Conservation (phyloP, 2,797 vertebrate genomes). For the Odontamblyopus lacepedii region DNA sequence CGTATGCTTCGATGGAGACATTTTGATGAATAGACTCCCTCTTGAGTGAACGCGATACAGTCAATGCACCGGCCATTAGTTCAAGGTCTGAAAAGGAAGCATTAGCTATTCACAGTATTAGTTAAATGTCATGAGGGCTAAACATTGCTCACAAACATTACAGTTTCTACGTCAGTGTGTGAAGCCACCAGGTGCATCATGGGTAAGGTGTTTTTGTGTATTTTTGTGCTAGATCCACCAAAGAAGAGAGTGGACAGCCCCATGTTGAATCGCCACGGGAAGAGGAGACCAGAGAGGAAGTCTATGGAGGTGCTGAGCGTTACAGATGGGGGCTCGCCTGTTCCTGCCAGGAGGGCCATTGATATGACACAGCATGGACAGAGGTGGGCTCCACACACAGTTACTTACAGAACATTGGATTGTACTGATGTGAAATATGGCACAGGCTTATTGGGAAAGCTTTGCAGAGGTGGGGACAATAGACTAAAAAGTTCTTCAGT, state of each 20-base stretch:
- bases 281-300: slow-evolving; percentile 95
- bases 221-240: slow-evolving; percentile 69
- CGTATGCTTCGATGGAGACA: slow-evolving; percentile 29
- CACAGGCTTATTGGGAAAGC: background rate
- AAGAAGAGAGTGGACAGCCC: slow-evolving; percentile 96
- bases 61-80: slow-evolving; percentile 59
- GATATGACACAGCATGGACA: slow-evolving; percentile 96
- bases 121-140: slow-evolving; percentile 44
- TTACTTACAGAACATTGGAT: background rate
- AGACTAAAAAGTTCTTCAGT: background rate
- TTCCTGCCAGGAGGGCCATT: slow-evolving; percentile 92
- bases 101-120: slow-evolving; percentile 58
- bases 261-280: slow-evolving; percentile 95
- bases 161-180: background rate
- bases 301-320: slow-evolving; percentile 99
- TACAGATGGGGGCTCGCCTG: slow-evolving; percentile 95
- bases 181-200: background rate
- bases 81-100: slow-evolving; percentile 56
- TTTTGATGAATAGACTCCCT: slow-evolving; percentile 63
- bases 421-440: background rate
- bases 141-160: slow-evolving; percentile 33
- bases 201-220: slow-evolving; percentile 2
- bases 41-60: slow-evolving; percentile 53
- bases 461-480: background rate
- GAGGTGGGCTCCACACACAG: slow-evolving; percentile 75